Percentiles rank a stretch among this genome's conserved stretches.
Conservation (phyloP, 2,797 vertebrate species). For the Apodemus agrarius region DNA sequence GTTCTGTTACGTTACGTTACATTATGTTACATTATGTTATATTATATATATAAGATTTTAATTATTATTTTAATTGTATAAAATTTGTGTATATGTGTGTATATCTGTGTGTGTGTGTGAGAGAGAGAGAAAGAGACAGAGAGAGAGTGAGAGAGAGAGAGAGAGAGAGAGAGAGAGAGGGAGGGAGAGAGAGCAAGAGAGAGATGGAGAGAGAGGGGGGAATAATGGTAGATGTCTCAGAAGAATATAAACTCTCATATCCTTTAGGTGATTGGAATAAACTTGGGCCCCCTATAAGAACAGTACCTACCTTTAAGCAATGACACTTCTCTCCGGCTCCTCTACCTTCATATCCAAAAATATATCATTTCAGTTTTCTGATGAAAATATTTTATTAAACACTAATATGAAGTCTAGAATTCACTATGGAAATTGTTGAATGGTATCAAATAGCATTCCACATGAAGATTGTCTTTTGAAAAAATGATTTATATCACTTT, state of each 20-base stretch:
- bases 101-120: too few relatives aligned
- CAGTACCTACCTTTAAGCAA: background rate
- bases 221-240: background rate
- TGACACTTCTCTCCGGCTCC: background rate
- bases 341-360: conserved; percentile 26
- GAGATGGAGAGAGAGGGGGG: too few relatives aligned
- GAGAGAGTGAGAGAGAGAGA: too few relatives aligned
- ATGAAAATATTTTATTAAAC: conserved; percentile 56
- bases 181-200: too few relatives aligned
- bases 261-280: background rate
- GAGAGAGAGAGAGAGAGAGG: too few relatives aligned
- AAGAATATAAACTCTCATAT: background rate
- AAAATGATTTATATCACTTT: background rate
- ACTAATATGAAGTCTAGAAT: conserved; percentile 71
- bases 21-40: too few relatives aligned
- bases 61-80: too few relatives aligned
- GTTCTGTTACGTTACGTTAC: too few relatives aligned
- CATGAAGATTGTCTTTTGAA: background rate
- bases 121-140: too few relatives aligned
- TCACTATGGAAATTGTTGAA: conserved; percentile 52
- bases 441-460: background rate
- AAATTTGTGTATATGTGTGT: too few relatives aligned
- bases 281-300: too few relatives aligned
- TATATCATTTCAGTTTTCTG: conserved; percentile 60
- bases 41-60: too few relatives aligned